Percentiles rank a stretch among this genome's conserved stretches.
Evolutionary conservation across 2,113 vertebrate genomes (phyloP).

Genomic region (Ranitomeya variabilis): DNA sequence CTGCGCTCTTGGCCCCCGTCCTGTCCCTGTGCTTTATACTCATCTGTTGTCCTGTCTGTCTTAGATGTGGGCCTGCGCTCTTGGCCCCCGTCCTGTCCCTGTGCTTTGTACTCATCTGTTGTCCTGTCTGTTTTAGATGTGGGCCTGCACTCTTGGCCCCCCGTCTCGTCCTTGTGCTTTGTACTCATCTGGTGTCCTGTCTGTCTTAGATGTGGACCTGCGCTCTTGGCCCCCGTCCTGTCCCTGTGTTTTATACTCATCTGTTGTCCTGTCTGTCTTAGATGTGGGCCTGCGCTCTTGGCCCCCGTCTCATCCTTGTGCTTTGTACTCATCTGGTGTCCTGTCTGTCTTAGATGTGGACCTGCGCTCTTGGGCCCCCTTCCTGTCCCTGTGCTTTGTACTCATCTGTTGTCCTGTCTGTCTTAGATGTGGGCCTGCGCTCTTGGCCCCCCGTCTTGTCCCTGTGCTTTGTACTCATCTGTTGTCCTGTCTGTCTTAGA

Average conservation of each 20-base stretch:
- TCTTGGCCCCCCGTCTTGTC: neutral
- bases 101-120: neutral
- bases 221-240: conserved; percentile 72
- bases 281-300: conserved; percentile 93
- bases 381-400: no score
- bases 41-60: neutral
- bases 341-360: conserved; percentile 79
- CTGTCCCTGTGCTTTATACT: no score
- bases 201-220: conserved; percentile 86
- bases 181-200: neutral
- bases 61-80: conserved; percentile 90
- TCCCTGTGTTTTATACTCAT: no score
- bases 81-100: conserved; percentile 65
- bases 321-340: neutral
- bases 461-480: neutral
- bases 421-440: conserved; percentile 88
- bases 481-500: conserved; percentile 62
- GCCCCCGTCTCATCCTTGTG: conserved; percentile 41
- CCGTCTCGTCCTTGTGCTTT: no score
- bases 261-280: conserved; percentile 47
- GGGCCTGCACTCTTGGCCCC: conserved; percentile 85
- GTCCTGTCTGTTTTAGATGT: conserved; percentile 73
- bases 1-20: conserved; percentile 77
- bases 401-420: neutral
- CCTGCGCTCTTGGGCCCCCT: conserved; percentile 80